Conservation (phyloP, 2,888 invertebrate genomes). For the Plagodis pulveraria region DNA sequence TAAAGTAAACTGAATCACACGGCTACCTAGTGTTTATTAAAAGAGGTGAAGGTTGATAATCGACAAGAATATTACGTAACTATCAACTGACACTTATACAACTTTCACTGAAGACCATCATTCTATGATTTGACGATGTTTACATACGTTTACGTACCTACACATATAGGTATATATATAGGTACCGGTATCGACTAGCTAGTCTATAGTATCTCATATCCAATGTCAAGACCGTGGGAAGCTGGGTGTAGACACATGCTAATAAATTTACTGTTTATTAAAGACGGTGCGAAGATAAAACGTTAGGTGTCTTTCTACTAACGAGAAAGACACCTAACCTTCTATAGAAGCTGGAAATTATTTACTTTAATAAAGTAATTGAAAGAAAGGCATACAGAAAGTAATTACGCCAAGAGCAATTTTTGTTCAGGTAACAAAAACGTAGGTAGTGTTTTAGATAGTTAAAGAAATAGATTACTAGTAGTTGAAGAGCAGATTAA, state of each 20-base stretch:
- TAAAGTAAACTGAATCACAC: too few relatives aligned
- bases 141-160: conserved; percentile 38
- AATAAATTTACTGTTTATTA: conserved; percentile 31
- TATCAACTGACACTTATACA: conserved; percentile 29
- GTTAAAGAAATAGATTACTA: too few relatives aligned
- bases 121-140: conserved; percentile 24
- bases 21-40: conserved; percentile 6
- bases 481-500: too few relatives aligned
- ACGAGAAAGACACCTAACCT: too few relatives aligned
- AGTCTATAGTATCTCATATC: conserved; percentile 35
- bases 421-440: too few relatives aligned
- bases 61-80: conserved; percentile 35
- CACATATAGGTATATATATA: too few relatives aligned
- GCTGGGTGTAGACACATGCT: conserved; percentile 23
- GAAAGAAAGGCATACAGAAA: too few relatives aligned
- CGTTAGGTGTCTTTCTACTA: not conserved
- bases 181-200: conserved; percentile 28
- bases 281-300: conserved; percentile 7
- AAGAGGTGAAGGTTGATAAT: conserved; percentile 37
- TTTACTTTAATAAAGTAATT: too few relatives aligned
- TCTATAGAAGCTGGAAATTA: too few relatives aligned
- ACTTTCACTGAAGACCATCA: conserved; percentile 33
- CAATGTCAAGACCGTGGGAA: conserved; percentile 40
- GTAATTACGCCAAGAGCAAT: too few relatives aligned
- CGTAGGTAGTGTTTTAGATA: too few relatives aligned